Evolutionary conservation across 2,888 invertebrate species (phyloP).

Genomic region (Scaptomyza polygonia): DNA sequence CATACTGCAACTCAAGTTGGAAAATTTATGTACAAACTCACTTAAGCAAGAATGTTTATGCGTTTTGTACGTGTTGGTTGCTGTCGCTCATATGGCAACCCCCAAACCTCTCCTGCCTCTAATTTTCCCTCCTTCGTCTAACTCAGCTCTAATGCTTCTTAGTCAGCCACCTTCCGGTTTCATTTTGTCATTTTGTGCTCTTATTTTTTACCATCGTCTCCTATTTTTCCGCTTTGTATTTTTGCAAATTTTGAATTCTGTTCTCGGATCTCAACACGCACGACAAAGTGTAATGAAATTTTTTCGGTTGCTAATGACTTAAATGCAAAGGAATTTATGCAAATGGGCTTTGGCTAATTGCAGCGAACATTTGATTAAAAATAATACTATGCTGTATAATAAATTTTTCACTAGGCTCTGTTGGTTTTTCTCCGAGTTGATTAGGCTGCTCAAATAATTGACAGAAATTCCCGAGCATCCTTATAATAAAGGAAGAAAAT

Average conservation of each 20-base stretch:
- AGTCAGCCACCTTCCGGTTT: slow-evolving; percentile 40
- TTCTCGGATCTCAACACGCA: slow-evolving; percentile 35
- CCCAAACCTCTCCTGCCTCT: background rate
- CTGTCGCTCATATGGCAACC: slow-evolving; percentile 66
- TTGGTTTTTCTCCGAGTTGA: background rate
- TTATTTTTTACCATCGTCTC: slow-evolving; percentile 3
- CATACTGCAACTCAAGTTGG: slow-evolving; percentile 71
- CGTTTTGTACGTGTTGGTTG: slow-evolving; percentile 81
- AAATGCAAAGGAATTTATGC: slow-evolving; percentile 74
- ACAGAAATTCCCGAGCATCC: background rate
- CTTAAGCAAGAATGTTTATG: slow-evolving; percentile 83
- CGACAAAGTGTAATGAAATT: slow-evolving; percentile 74
- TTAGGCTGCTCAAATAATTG: background rate
- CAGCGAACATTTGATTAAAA: slow-evolving; percentile 60
- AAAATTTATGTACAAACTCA: slow-evolving; percentile 83
- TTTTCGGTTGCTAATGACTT: slow-evolving; percentile 64
- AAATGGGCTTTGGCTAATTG: slow-evolving; percentile 64
- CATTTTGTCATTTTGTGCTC: slow-evolving; percentile 70
- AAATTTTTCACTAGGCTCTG: no score
- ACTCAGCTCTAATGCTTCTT: slow-evolving; percentile 7
- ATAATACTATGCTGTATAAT: slow-evolving; percentile 33
- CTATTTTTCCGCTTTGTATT: slow-evolving; percentile 13
- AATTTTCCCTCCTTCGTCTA: background rate
- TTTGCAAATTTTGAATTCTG: slow-evolving; percentile 57
- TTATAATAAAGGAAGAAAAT: background rate